Evolutionary conservation across 2,113 vertebrate genomes (phyloP), one percentile per base, ranked within the genome.

Genomic region (Mystacornis crossleyi): DNA sequence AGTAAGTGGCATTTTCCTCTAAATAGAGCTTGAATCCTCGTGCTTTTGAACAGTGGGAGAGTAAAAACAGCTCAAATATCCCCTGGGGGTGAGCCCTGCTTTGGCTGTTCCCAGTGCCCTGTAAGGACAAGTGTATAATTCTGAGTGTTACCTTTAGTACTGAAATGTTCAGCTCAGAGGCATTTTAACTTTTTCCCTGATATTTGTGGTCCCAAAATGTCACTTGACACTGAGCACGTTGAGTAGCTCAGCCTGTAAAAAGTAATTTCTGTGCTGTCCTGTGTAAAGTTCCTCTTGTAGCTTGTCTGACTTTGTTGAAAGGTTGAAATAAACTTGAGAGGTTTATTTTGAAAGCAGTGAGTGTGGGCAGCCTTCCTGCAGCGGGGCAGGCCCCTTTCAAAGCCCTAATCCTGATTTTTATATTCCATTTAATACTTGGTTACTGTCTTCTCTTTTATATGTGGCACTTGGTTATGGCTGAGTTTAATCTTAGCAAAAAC

Each of bases 1-100:
- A 98, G 99, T 99, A 98, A 94, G 99, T 97, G 50, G 19, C 33
- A 26, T 91, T 84, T 62, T 34, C 9, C 67, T 74, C 8, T 55
- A n/a, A 67, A 34, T 38, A n/a, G 2, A 48, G 28, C 25, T 89
- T 73, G 11, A 70, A 65, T 74, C 51, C 6, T 69, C 0, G 0
- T 58, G 48, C 34, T 53, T 14, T 20, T 36, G 26, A 36, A 7
- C 1, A 2, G 4, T 25, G 43, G 40, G 28, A 38, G 3, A 33
- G 4, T 25, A 8, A 55, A 60, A 93, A 7, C 25, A 69, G 14
- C 26, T 73, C 18, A 31, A 3, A 23, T n/a, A 33, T 42, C 14
- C 18, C 19, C 66, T 83, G 18, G 57, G 66, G 88, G 11, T 20
- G n/a, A 83, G 58, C 75, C 9, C 21, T 58, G 14, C 47, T 72